phyloP scores from a whole-genome alignment of 2,888 invertebrate genomes.

The Heliothis peltigera region DNA sequence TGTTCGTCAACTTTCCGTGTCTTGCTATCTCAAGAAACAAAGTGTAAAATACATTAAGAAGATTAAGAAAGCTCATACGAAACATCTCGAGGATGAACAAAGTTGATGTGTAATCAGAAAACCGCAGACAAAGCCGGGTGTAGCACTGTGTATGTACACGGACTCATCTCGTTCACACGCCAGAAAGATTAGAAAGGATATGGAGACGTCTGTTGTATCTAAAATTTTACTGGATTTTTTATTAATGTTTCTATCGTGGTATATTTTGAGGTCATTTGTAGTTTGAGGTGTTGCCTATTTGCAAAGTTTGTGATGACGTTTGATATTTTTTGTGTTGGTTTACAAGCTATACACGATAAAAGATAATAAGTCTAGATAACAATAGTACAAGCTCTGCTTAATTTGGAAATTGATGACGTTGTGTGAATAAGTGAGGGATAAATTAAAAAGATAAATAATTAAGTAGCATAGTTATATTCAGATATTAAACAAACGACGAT shows the following conservation, averaged over 20 bases:
- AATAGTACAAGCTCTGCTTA: too few relatives aligned
- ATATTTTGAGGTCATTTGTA: neutral
- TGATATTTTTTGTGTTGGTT: too few relatives aligned
- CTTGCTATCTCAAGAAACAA: neutral
- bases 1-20: too few relatives aligned
- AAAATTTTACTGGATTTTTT: constrained; percentile 11
- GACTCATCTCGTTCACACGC: constrained; percentile 47
- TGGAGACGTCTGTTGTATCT: constrained; percentile 20
- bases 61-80: constrained; percentile 16
- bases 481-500: neutral
- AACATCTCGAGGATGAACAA: constrained; percentile 28
- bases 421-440: too few relatives aligned
- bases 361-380: too few relatives aligned
- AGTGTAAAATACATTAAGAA: constrained; percentile 38
- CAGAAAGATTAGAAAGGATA: constrained; percentile 18
- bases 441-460: too few relatives aligned
- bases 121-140: constrained; percentile 41
- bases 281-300: too few relatives aligned
- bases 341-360: too few relatives aligned
- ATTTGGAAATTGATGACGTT: too few relatives aligned
- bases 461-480: neutral
- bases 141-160: constrained; percentile 41
- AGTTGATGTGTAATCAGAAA: constrained; percentile 54
- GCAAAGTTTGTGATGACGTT: too few relatives aligned
- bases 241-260: neutral